Evolutionary conservation across 2,888 invertebrate genomes (phyloP).

Genomic region (Thumatha senex): DNA sequence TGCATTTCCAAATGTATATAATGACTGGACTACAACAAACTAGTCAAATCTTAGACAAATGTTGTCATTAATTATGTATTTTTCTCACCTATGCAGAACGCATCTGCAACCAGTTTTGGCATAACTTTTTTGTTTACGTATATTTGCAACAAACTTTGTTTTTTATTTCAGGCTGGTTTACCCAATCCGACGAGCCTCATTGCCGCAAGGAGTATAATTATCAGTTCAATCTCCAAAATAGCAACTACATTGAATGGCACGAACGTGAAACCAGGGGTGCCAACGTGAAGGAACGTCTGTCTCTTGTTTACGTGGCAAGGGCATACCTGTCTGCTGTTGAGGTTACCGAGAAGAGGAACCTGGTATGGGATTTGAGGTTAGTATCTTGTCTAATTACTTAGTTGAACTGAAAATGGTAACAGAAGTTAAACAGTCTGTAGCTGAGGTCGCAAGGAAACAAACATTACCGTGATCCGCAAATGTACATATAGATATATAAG

Average conservation of each 20-base stretch:
- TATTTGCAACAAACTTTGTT: neutral
- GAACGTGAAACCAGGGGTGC: constrained; percentile 89
- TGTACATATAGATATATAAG: too few species aligned
- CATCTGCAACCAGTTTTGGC: too few species aligned
- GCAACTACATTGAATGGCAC: constrained; percentile 93
- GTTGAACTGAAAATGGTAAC: too few species aligned
- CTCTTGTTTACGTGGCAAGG: constrained; percentile 90
- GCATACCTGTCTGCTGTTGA: constrained; percentile 92
- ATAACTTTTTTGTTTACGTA: neutral
- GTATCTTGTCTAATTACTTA: constrained; percentile 6
- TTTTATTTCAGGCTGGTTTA: constrained; percentile 88
- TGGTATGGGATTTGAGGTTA: constrained; percentile 90
- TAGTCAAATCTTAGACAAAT: too few species aligned
- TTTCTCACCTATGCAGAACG: too few species aligned
- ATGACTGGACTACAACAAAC: too few species aligned
- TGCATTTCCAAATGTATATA: too few species aligned
- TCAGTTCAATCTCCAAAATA: constrained; percentile 86
- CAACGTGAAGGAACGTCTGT: constrained; percentile 85
- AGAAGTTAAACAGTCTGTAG: too few species aligned
- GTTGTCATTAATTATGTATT: too few species aligned
- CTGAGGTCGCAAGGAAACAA: too few species aligned
- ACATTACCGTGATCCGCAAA: too few species aligned
- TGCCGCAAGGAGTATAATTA: constrained; percentile 94
- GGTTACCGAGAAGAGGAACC: constrained; percentile 94
- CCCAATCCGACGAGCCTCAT: constrained; percentile 90